Base-by-base conservation (phyloP, 1,140 invertebrate genomes). In the Campoletis sonorensis region DNA sequence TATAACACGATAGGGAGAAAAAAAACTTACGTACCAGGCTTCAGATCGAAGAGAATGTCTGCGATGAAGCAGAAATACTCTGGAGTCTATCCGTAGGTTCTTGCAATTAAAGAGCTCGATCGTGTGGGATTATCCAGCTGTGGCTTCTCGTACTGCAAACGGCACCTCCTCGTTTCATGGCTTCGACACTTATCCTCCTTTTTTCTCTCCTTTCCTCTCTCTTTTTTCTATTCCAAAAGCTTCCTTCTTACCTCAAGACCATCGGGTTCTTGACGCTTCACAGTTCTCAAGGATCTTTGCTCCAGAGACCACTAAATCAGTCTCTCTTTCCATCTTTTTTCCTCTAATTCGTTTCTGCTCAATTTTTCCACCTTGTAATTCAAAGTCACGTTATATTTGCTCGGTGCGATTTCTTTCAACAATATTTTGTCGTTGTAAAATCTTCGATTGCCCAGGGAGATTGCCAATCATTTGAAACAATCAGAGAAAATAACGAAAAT, bases 81-180 rank as follows among this genome's bases (percentile, higher is more conserved):
- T 64, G n/a, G 61, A 64, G 61, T 54, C 51, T 21, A 54, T 54
- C 61, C 61, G n/a, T 10, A 27, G 61, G 61, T 64, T 26, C 23
- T n/a, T 27, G 61, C 61, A 64, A 64, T 64, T 64, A 64, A 64
- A 64, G 61, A 27, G 23, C 61, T 64, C 61, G 61, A 64, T 64
- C 61, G 61, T 61, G 61, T 64, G 23, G 61, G 61, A 64, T 64
- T 64, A 64, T 64, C 61, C 61, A 64, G 26, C 61, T 64, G 61
- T 64, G 61, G 61, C 61, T 64, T 64, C 61, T 27, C 61, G 61
- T 27, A 64, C 61, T 64, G 23, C 61, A 64, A 64, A 64, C 61
- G n/a, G 21, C 61, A 64, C 61, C 61, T 23, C 23, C 61, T 23
- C 61, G 26, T 26, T 64, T 64, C 61, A 26, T 64, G 61, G 61